Percentiles rank a stretch among this genome's conserved stretches.
phyloP scores from a whole-genome alignment of 2,888 invertebrate genomes.

The Cyclophora punctaria region DNA sequence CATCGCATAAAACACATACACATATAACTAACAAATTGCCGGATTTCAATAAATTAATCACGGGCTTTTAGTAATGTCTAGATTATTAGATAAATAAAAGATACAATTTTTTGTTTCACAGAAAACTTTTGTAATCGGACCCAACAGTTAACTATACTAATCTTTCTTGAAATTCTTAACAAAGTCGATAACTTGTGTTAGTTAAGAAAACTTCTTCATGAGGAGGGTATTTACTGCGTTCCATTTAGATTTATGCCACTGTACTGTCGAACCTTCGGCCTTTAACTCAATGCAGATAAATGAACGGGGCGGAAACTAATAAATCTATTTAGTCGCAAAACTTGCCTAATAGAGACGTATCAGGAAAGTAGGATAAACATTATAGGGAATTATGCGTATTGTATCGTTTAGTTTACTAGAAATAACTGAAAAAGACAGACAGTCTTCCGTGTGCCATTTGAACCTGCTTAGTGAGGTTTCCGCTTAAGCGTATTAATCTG shows the following conservation, averaged over 20 bases:
- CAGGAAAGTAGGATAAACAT: constrained; percentile 55
- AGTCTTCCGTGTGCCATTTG: constrained; percentile 58
- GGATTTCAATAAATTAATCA: too few relatives aligned
- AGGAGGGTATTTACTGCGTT: constrained; percentile 50
- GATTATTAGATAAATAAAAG: too few relatives aligned
- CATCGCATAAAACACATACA: too few relatives aligned
- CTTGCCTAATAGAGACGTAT: constrained; percentile 62
- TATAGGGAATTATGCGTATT: constrained; percentile 48
- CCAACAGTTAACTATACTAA: too few relatives aligned
- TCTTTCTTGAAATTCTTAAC: too few relatives aligned
- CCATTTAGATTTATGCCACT: constrained; percentile 72
- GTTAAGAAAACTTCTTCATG: constrained; percentile 43
- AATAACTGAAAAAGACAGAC: constrained; percentile 26
- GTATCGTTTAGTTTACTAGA: constrained; percentile 29
- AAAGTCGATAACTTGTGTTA: constrained; percentile 34
- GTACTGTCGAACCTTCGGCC: constrained; percentile 31
- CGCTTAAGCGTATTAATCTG: constrained; percentile 72
- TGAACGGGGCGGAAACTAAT: constrained; percentile 73
- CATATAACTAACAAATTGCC: too few relatives aligned
- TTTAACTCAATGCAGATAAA: constrained; percentile 62
- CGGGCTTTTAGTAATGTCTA: too few relatives aligned
- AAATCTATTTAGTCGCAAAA: constrained; percentile 69
- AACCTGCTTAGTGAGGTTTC: constrained; percentile 73
- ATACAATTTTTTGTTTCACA: too few relatives aligned
- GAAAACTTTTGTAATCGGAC: too few relatives aligned